Base-by-base conservation (phyloP, 2,797 vertebrate species). In the Australoheros facetus region DNA sequence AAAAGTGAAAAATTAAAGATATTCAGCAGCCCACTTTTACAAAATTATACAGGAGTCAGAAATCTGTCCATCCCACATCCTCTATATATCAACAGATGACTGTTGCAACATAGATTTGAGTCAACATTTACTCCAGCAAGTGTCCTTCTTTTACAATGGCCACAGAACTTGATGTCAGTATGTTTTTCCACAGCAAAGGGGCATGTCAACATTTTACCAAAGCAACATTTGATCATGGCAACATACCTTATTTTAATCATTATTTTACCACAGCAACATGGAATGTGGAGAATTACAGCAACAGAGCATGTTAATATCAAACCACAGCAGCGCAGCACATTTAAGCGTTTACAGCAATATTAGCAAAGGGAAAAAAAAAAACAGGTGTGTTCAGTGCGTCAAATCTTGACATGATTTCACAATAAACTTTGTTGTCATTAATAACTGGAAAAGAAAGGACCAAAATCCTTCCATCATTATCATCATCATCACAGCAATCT, bases 181-280 rank as follows among this genome's bases (percentile, higher is more conserved):
- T 60, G 39, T 81, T 84, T 82, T 66, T 83, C 73, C 79, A 79
- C 66, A 85, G 72, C 78, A 85, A 86, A 42, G 14, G 48, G 55
- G 57, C 56, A 85, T 73, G 71, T 78, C 62, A 78, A 80, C 54
- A 81, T 81, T 76, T 88, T 73, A 89, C 72, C 87, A 81, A 21
- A 80, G 88, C 85, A 87, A 87, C 84, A 85, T 85, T 87, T 87
- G n/a, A 85, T 58, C 75, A 85, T 74, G 77, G 69, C 86, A 81
- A 89, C 82, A 90, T 26, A 89, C 81, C 86, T 75, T 93, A 82
- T 86, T 37, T 69, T 69, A 79, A 81, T 84, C 85, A 87, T 72
- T 23, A 72, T 86, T 77, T 82, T 80, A 88, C 74, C 57, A 85
- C 16, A 81, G 89, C 85, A 92, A 90, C 82, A 93, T 79, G 87